A percentile compares a stretch with the other conserved stretches of the same genome.
Conservation (phyloP, 64 coral and sea anemone species). For the Porites lutea region DNA sequence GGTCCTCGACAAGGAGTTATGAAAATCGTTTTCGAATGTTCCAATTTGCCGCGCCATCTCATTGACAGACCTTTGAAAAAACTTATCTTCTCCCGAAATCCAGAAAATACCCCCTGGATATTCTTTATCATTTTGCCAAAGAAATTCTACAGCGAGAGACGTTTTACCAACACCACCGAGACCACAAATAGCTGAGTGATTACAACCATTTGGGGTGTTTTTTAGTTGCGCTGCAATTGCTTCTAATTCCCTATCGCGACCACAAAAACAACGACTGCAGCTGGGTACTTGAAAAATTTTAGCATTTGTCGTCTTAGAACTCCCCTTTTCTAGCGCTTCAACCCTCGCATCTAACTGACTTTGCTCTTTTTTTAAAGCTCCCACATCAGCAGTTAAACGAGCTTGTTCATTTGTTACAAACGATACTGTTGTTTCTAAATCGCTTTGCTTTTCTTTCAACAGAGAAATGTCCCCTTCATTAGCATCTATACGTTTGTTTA, state of each 20-base stretch:
- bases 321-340: slow-evolving; percentile 27
- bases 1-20: slow-evolving; percentile 22
- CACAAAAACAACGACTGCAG: slow-evolving; percentile 63
- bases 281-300: slow-evolving; percentile 71
- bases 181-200: slow-evolving; percentile 49
- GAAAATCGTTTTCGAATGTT: neutral
- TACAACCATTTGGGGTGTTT: neutral
- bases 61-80: slow-evolving; percentile 56
- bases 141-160: slow-evolving; percentile 74
- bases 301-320: neutral
- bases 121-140: slow-evolving; percentile 42
- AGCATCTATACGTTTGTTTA: neutral
- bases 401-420: neutral
- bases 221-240: slow-evolving; percentile 30
- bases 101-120: slow-evolving; percentile 53
- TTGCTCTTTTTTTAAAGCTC: slow-evolving; percentile 29
- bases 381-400: neutral
- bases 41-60: slow-evolving; percentile 68
- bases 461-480: neutral
- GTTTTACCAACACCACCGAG: slow-evolving; percentile 81
- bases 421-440: neutral
- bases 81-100: slow-evolving; percentile 56
- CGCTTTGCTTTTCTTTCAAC: neutral
- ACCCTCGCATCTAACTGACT: slow-evolving; percentile 37
- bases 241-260: slow-evolving; percentile 50